Conservation (phyloP, 92 coral and sea anemone species). For the Pocillopora meandrina region DNA sequence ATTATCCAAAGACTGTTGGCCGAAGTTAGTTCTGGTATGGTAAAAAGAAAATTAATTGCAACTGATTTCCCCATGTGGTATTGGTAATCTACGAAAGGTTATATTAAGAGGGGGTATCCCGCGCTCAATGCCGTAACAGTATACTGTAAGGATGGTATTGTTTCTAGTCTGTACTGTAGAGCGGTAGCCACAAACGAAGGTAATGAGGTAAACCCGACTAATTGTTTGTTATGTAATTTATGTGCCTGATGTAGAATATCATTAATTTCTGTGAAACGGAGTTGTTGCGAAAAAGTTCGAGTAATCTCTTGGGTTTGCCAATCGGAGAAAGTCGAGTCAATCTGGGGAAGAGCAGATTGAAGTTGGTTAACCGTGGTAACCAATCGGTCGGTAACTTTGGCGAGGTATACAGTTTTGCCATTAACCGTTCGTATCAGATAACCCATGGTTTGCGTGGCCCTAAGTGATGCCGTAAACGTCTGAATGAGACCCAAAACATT, state of each 20-base stretch:
- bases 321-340: background rate
- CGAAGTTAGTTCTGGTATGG: slow-evolving; percentile 36
- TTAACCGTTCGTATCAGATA: background rate
- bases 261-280: slow-evolving; percentile 43
- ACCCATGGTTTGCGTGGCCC: background rate
- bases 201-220: slow-evolving; percentile 29
- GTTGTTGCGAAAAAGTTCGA: slow-evolving; percentile 32
- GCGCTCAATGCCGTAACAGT: slow-evolving; percentile 37
- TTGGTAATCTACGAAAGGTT: slow-evolving; percentile 51
- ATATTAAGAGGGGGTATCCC: slow-evolving; percentile 42
- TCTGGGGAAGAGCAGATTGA: background rate
- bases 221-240: slow-evolving; percentile 4
- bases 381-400: slow-evolving; percentile 1
- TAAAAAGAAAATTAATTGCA: slow-evolving; percentile 19
- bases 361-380: background rate
- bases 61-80: slow-evolving; percentile 18
- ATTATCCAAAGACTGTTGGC: slow-evolving; percentile 12
- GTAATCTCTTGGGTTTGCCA: slow-evolving; percentile 17
- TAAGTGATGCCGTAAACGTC: background rate
- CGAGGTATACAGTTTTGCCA: slow-evolving; percentile 4
- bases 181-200: slow-evolving; percentile 23
- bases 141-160: slow-evolving; percentile 19
- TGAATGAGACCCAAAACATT: background rate
- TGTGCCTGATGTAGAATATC: slow-evolving; percentile 38
- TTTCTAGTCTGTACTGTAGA: background rate